Evolutionary conservation across 2,888 invertebrate species (phyloP).

Genomic region (Keiferia lycopersicella): DNA sequence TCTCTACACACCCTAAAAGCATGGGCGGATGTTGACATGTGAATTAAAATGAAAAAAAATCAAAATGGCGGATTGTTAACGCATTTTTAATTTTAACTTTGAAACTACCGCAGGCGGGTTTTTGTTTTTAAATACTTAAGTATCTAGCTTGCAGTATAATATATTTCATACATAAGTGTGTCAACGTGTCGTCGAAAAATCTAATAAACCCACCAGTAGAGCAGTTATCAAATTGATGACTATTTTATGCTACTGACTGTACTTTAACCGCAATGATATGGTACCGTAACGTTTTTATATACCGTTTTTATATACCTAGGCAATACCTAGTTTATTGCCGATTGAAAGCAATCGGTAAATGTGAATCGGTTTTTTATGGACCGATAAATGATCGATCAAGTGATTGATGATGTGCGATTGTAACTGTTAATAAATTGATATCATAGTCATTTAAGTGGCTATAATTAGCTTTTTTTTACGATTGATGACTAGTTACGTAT

Average conservation of each 20-base stretch:
- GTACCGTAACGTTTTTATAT: constrained; percentile 13
- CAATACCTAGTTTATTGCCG: not conserved
- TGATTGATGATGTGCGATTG: not conserved
- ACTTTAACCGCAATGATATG: constrained; percentile 3
- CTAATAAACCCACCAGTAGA: not conserved
- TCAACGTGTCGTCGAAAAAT: too few relatives aligned
- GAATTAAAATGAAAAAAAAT: too few relatives aligned
- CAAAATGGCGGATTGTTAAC: too few relatives aligned
- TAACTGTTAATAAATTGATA: not conserved
- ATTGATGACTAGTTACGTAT: too few relatives aligned
- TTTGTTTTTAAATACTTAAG: too few relatives aligned
- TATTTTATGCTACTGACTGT: not conserved
- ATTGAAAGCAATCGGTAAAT: constrained; percentile 11
- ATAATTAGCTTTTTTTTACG: too few relatives aligned
- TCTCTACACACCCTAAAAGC: too few relatives aligned
- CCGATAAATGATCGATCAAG: not conserved
- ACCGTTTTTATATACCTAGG: constrained; percentile 6
- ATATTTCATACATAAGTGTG: too few relatives aligned
- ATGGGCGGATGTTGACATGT: too few relatives aligned
- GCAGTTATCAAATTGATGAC: not conserved
- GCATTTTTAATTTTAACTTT: too few relatives aligned
- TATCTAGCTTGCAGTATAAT: too few relatives aligned
- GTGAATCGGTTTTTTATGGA: constrained; percentile 3
- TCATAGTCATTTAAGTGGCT: not conserved
- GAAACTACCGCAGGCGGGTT: too few relatives aligned